phyloP scores from a whole-genome alignment of 2,797 vertebrate species.

The Graptemys geographica region DNA sequence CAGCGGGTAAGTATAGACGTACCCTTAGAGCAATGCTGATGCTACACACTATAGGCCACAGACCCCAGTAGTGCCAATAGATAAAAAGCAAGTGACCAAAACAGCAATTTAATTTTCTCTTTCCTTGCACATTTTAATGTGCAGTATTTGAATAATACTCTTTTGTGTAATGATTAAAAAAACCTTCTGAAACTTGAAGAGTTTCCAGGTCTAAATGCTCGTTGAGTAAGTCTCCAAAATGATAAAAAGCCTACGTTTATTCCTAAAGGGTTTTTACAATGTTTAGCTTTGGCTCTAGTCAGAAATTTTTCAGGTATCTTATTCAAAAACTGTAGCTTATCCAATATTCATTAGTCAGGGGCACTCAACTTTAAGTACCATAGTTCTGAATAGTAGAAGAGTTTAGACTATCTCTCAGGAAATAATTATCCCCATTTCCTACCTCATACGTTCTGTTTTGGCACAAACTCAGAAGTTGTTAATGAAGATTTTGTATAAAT shows the following conservation, averaged over 20 bases:
- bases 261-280: conserved; percentile 41
- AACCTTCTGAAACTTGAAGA: neutral
- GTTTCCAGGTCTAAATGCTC: neutral
- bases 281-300: conserved; percentile 47
- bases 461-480: conserved; percentile 57
- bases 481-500: conserved; percentile 79
- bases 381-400: conserved; percentile 60
- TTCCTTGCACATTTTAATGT: neutral
- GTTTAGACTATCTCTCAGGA: conserved; percentile 78
- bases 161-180: neutral
- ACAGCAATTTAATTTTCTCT: neutral
- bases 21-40: neutral
- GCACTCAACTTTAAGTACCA: conserved; percentile 21
- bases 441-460: conserved; percentile 51
- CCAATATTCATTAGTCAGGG: conserved; percentile 52
- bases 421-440: conserved; percentile 80
- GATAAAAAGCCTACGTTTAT: neutral
- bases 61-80: neutral
- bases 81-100: neutral
- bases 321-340: conserved; percentile 45
- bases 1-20: too few species aligned
- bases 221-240: neutral
- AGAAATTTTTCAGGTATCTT: conserved; percentile 45
- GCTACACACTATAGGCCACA: neutral
- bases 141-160: neutral